A percentile compares a stretch with the other conserved stretches of the same genome.
These are phyloP conservation scores for Diadegma fenestrale DNA, from an alignment of 2,888 invertebrate species.

Conservation along the genomic window DNA sequence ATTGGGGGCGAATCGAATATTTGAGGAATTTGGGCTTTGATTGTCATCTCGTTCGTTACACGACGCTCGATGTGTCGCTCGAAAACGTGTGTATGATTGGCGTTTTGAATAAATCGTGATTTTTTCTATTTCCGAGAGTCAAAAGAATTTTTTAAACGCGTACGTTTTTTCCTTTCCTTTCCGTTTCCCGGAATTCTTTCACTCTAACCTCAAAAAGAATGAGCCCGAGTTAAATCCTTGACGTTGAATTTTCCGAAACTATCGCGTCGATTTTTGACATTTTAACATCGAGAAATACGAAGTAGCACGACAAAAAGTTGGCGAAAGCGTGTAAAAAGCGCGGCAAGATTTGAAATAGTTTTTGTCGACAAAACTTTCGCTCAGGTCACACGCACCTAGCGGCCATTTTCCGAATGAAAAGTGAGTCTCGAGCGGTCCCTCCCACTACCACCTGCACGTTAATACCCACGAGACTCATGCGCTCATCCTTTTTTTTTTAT, in stretches of 20 bases:
- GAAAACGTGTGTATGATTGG: slow-evolving; percentile 94
- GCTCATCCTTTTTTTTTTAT: slow-evolving; percentile 14
- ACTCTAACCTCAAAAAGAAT: too few species aligned
- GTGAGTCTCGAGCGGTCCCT: neutral
- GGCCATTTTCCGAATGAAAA: neutral
- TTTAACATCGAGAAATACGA: neutral
- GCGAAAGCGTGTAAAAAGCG: neutral
- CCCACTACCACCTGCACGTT: slow-evolving; percentile 5
- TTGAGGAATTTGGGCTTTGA: slow-evolving; percentile 87
- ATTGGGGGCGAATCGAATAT: slow-evolving; percentile 90
- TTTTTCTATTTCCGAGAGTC: neutral
- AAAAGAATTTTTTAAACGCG: neutral
- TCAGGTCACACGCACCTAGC: slow-evolving; percentile 3
- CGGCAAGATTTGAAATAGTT: neutral
- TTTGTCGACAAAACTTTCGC: too few species aligned
- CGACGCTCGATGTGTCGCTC: slow-evolving; percentile 88
- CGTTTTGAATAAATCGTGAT: slow-evolving; percentile 61
- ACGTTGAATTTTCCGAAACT: too few species aligned
- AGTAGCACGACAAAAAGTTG: neutral
- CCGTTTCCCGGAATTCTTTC: neutral
- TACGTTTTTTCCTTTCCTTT: neutral
- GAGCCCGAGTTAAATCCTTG: too few species aligned
- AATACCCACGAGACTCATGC: neutral
- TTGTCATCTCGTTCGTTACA: slow-evolving; percentile 89
- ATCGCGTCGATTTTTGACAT: too few species aligned